These are phyloP conservation scores for Nothura maculosa DNA, from an alignment of 2,797 vertebrate genomes.

Conservation along the genomic window DNA sequence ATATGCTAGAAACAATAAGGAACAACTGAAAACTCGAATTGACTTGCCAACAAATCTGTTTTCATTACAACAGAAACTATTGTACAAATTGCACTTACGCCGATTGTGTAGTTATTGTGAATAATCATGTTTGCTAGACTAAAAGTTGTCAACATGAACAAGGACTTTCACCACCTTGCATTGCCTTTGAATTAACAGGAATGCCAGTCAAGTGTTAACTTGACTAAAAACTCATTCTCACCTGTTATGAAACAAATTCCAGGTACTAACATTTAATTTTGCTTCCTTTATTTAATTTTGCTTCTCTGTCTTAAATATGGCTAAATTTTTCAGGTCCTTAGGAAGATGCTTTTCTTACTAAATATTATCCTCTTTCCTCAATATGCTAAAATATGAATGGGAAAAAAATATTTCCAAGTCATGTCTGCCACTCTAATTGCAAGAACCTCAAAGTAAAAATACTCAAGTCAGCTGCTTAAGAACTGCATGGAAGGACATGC, in stretches of 20 bases:
- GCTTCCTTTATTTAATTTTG: not conserved
- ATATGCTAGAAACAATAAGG: slow-evolving; percentile 74
- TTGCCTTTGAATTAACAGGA: not conserved
- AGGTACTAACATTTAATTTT: not conserved
- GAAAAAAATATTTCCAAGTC: not conserved
- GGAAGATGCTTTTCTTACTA: not conserved
- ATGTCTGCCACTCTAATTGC: not conserved
- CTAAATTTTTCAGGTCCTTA: not conserved
- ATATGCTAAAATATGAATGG: not conserved
- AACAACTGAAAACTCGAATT: slow-evolving; percentile 79
- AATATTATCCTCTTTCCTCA: not conserved
- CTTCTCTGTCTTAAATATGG: not conserved
- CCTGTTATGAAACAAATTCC: not conserved
- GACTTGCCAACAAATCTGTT: slow-evolving; percentile 80
- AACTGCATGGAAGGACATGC: not conserved
- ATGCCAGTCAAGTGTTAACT: not conserved
- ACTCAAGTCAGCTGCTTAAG: not conserved
- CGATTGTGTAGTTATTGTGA: slow-evolving; percentile 81
- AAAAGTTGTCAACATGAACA: not conserved
- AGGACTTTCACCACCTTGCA: not conserved
- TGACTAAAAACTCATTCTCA: not conserved
- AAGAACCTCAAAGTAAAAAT: not conserved
- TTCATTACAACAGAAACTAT: slow-evolving; percentile 79
- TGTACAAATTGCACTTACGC: slow-evolving; percentile 75
- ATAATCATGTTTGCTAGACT: slow-evolving; percentile 69